These are phyloP conservation scores for Zosterops lateralis DNA, from an alignment of 2,113 vertebrate species.

Conservation along the genomic window DNA sequence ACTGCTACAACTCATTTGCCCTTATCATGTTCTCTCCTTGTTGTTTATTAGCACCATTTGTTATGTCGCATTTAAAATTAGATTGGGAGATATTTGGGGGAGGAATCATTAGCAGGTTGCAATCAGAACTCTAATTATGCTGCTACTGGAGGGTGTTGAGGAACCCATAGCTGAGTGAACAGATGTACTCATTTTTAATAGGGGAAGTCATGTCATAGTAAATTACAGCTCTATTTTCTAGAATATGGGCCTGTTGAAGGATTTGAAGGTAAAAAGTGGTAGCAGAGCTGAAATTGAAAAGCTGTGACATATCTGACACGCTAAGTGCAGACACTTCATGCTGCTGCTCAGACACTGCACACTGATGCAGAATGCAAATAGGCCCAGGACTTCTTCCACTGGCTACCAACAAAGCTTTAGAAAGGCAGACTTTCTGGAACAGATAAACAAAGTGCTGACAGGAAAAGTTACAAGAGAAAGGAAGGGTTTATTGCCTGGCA, in stretches of 20 bases:
- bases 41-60: conserved; percentile 46
- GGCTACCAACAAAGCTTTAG: background rate
- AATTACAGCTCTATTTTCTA: conserved; percentile 33
- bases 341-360: conserved; percentile 10
- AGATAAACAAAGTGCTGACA: conserved; percentile 12
- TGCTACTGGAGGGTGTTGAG: conserved; percentile 31
- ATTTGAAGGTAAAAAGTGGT: conserved; percentile 22
- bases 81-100: conserved; percentile 43
- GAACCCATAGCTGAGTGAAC: conserved; percentile 34
- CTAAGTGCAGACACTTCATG: background rate
- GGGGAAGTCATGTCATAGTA: conserved; percentile 3
- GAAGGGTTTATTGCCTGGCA: background rate
- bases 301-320: conserved; percentile 8
- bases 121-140: conserved; percentile 55
- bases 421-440: background rate
- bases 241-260: background rate
- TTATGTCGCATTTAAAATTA: conserved; percentile 43
- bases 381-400: background rate
- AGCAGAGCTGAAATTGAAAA: conserved; percentile 33
- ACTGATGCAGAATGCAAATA: conserved; percentile 35
- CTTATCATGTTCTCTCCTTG: background rate
- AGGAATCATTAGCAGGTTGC: conserved; percentile 44
- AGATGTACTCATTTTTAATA: conserved; percentile 51
- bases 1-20: background rate
- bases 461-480: background rate